Evolutionary conservation across 2,888 invertebrate genomes (phyloP).

Genomic region (Philaethria dido): DNA sequence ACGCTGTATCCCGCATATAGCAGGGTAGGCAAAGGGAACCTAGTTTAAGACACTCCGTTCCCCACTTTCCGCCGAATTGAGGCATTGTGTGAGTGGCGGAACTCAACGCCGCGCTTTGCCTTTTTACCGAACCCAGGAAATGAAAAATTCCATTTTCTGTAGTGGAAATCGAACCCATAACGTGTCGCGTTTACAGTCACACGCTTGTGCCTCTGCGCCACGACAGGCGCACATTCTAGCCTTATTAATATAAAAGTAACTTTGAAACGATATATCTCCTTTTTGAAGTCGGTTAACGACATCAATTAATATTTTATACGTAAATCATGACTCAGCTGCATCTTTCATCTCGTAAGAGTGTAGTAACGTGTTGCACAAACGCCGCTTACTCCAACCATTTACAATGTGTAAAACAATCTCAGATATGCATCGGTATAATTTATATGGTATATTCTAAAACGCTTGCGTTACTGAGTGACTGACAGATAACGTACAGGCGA

Average conservation of each 20-base stretch:
- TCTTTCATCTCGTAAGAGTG: not conserved
- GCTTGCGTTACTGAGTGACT: too few species aligned
- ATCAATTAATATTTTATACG: not conserved
- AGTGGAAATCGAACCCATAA: too few species aligned
- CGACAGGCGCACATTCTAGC: too few species aligned
- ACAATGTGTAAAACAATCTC: not conserved
- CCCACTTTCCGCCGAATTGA: not conserved
- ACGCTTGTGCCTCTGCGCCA: too few species aligned
- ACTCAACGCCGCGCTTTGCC: not conserved
- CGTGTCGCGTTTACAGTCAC: too few species aligned
- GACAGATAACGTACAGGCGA: too few species aligned
- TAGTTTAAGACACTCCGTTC: too few species aligned
- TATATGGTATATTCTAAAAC: not conserved
- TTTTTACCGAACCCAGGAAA: not conserved
- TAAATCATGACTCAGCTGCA: not conserved
- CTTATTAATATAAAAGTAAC: too few species aligned
- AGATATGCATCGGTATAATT: not conserved
- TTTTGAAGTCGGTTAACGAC: not conserved
- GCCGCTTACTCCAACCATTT: not conserved
- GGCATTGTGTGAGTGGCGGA: not conserved
- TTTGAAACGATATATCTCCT: not conserved
- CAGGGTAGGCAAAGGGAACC: too few species aligned
- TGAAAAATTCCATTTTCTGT: not conserved
- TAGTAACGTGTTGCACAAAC: constrained; percentile 1
- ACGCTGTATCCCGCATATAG: not conserved